These are phyloP conservation scores for Hypomecis atomaria DNA, from an alignment of 2,888 invertebrate species.

Conservation along the genomic window DNA sequence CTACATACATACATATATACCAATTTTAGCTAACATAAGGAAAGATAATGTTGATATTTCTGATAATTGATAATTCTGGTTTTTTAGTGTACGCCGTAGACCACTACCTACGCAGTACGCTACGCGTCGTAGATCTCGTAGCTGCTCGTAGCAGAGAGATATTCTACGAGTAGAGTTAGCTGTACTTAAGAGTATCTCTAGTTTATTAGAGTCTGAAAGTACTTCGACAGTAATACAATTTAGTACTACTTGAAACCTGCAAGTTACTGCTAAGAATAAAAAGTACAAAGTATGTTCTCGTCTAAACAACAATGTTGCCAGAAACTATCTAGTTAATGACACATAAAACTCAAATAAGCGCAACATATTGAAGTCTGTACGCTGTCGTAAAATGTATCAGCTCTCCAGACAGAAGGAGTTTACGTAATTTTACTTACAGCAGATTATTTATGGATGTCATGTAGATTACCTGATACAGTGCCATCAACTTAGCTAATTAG, in stretches of 20 bases:
- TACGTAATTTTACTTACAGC: neutral
- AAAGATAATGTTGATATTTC: no score
- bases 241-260: neutral
- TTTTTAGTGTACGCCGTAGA: constrained; percentile 1
- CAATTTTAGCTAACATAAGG: no score
- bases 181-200: no score
- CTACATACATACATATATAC: no score
- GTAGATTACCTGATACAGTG: no score
- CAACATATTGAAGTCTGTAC: neutral
- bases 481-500: no score
- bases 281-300: constrained; percentile 2
- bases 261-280: neutral
- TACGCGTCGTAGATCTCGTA: neutral
- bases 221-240: neutral
- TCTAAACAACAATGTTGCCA: constrained; percentile 12
- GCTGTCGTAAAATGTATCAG: neutral
- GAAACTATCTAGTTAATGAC: constrained; percentile 9
- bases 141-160: constrained; percentile 3
- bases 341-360: constrained; percentile 9
- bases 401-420: no score
- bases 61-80: neutral
- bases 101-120: neutral
- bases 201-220: no score
- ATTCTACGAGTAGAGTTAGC: neutral
- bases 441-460: no score